Conservation (phyloP, 2,797 vertebrate species). For the Sebastes reedi region DNA sequence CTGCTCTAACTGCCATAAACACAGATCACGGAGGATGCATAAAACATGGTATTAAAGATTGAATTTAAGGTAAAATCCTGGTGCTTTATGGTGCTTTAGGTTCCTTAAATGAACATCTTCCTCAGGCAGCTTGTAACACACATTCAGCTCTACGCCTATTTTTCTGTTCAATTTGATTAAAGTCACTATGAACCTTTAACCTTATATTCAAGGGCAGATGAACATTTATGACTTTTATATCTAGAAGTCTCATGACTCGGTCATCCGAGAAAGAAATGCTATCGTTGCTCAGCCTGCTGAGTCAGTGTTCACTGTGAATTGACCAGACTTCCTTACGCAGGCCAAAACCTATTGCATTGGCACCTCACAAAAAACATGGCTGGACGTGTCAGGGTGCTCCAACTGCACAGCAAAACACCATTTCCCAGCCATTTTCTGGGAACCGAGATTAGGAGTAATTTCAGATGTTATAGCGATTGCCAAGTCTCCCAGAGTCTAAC, state of each 20-base stretch:
- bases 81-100: constrained; percentile 5
- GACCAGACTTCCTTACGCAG: neutral
- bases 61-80: constrained; percentile 22
- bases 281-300: neutral
- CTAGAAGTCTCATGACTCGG: neutral
- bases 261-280: neutral
- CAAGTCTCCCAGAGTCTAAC: constrained; percentile 43
- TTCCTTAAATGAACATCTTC: neutral
- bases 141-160: neutral
- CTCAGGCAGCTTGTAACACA: neutral
- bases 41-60: constrained; percentile 21
- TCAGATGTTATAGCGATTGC: constrained; percentile 55
- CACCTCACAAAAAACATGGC: constrained; percentile 46
- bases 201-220: neutral
- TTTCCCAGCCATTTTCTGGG: constrained; percentile 66
- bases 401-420: constrained; percentile 10
- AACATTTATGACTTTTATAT: constrained; percentile 5
- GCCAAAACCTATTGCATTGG: constrained; percentile 51
- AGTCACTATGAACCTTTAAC: neutral
- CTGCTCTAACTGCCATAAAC: constrained; percentile 29
- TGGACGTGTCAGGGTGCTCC: constrained; percentile 7
- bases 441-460: constrained; percentile 64
- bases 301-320: constrained; percentile 12
- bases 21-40: constrained; percentile 23
- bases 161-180: neutral